A percentile compares a stretch with the other conserved stretches of the same genome.
Evolutionary conservation across 2,113 vertebrate genomes (phyloP).

Genomic region (Strigops habroptila): DNA sequence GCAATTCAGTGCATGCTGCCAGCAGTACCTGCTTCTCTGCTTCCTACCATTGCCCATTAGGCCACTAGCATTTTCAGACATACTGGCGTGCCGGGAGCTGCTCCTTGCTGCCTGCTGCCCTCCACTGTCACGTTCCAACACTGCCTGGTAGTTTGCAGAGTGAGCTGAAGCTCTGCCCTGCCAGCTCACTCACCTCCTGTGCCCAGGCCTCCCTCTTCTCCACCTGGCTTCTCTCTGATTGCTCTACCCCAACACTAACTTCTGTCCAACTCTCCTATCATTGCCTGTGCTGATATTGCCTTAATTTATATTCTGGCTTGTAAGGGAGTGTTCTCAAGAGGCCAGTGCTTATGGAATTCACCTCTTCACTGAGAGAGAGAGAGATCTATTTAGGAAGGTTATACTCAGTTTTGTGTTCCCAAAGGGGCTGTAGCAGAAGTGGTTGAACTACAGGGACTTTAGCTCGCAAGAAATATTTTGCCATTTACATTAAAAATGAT

Average conservation of each 20-base stretch:
- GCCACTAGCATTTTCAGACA: not conserved
- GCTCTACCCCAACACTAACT: not conserved
- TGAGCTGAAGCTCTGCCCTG: not conserved
- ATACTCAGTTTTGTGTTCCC: not conserved
- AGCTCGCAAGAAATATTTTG: not conserved
- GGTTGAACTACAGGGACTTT: not conserved
- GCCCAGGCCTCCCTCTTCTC: not conserved
- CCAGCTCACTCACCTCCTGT: not conserved
- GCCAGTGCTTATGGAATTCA: not conserved
- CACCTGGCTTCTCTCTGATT: not conserved
- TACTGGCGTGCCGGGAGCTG: not conserved
- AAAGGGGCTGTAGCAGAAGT: not conserved
- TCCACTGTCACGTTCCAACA: fast-evolving
- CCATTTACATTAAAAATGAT: not conserved
- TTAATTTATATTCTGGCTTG: not conserved
- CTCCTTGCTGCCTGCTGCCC: not conserved
- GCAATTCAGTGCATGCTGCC: not conserved
- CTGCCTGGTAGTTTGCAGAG: not conserved
- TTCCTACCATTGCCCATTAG: fast-evolving
- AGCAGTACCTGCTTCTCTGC: not conserved
- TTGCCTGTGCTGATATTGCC: not conserved
- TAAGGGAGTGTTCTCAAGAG: not conserved
- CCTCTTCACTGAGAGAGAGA: not conserved
- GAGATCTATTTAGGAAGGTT: not conserved
- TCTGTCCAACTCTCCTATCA: not conserved